Percentiles rank a stretch among this genome's conserved stretches.
Evolutionary conservation across 2,797 vertebrate species (phyloP).

Genomic region (Austrolebias charrua): DNA sequence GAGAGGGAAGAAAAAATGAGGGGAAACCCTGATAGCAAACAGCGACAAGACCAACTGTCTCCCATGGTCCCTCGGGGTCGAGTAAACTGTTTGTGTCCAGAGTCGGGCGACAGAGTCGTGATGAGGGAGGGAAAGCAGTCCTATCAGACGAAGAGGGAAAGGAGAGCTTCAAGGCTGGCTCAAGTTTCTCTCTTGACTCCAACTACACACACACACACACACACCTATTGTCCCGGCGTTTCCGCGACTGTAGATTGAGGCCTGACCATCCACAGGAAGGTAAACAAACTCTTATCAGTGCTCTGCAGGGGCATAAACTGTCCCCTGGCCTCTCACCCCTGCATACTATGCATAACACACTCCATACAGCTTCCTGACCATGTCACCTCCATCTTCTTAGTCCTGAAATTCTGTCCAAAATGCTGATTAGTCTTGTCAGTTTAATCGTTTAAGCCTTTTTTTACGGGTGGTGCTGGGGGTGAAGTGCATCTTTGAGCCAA

Average conservation of each 20-base stretch:
- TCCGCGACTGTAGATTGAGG: conserved; percentile 81
- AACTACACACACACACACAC: conserved; percentile 63
- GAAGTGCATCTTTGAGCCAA: conserved; percentile 37
- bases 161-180: conserved; percentile 66
- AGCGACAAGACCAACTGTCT: conserved; percentile 65
- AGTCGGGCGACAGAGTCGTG: conserved; percentile 52
- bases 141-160: conserved; percentile 59
- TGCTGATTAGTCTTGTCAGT: conserved; percentile 66
- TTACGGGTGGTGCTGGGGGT: no score
- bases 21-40: conserved; percentile 58
- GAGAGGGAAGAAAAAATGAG: conserved; percentile 11
- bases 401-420: conserved; percentile 39
- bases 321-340: conserved; percentile 82
- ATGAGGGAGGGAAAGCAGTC: conserved; percentile 51
- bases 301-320: conserved; percentile 82
- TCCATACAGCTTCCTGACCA: conserved; percentile 55
- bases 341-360: conserved; percentile 63
- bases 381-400: conserved; percentile 55
- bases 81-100: conserved; percentile 73
- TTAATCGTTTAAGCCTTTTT: conserved; percentile 39
- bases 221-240: conserved; percentile 87
- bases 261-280: conserved; percentile 91
- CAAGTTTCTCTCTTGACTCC: conserved; percentile 59
- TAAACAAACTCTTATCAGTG: conserved; percentile 92
- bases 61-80: conserved; percentile 47